These are phyloP conservation scores for Prolemur simus DNA, from an alignment of 2,113 vertebrate species.

Conservation along the genomic window DNA sequence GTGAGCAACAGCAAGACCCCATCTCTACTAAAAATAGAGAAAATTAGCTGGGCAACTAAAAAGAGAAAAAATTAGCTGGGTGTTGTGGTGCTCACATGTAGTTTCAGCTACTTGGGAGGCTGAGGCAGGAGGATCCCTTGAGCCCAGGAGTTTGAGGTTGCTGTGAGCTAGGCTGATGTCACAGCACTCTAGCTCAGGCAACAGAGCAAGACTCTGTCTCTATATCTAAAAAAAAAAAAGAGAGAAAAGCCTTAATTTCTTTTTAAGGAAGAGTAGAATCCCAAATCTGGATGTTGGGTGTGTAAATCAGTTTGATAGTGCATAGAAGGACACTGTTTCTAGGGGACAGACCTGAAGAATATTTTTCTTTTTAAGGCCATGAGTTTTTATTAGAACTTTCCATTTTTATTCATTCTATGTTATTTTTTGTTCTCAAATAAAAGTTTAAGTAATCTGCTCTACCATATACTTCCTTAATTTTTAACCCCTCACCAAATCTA, in stretches of 20 bases:
- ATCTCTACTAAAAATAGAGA: too few species aligned
- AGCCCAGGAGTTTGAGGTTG: too few species aligned
- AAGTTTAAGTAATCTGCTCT: background rate
- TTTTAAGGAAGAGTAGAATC: background rate
- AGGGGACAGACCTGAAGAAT: background rate
- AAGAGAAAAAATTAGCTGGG: too few species aligned
- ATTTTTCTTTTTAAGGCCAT: background rate
- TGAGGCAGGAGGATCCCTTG: too few species aligned
- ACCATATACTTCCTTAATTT: background rate
- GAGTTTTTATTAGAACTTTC: constrained; percentile 29
- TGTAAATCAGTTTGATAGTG: background rate
- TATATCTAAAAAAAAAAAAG: too few species aligned
- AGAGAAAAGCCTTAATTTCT: background rate
- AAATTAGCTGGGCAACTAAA: too few species aligned
- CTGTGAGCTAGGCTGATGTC: too few species aligned
- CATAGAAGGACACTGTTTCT: background rate
- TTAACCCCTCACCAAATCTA: constrained; percentile 6
- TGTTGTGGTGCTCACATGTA: too few species aligned
- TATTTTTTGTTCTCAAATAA: constrained; percentile 41
- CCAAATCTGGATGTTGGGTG: background rate
- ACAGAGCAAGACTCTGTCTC: too few species aligned
- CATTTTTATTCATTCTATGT: constrained; percentile 16
- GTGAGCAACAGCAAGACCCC: too few species aligned
- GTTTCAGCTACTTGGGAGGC: too few species aligned
- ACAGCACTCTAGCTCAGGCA: too few species aligned